These are phyloP conservation scores for Aphaenogaster floridana DNA, from an alignment of 1,140 invertebrate genomes.

Conservation along the genomic window DNA sequence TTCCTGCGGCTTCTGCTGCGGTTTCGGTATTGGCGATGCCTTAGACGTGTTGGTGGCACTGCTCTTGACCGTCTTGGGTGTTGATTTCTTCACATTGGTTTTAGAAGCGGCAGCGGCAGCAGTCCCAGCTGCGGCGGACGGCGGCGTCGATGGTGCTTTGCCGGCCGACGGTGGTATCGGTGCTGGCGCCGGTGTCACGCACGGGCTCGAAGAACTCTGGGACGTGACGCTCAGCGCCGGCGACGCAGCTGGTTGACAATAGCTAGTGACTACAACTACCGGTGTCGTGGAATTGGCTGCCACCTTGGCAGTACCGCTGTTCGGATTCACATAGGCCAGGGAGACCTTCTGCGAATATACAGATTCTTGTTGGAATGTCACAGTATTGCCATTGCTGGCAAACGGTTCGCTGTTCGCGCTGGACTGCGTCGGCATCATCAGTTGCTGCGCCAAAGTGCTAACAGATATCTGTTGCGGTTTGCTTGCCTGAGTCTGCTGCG, in stretches of 20 bases:
- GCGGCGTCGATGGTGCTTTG: constrained; percentile 80
- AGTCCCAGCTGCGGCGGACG: constrained; percentile 85
- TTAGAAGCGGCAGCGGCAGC: constrained; percentile 85
- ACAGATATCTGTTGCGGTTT: constrained; percentile 77
- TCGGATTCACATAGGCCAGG: constrained; percentile 86
- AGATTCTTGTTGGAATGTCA: constrained; percentile 81
- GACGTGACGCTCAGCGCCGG: constrained; percentile 89
- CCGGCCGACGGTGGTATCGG: constrained; percentile 80
- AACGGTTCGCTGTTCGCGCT: constrained; percentile 75
- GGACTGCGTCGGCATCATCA: constrained; percentile 83
- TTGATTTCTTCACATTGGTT: constrained; percentile 86
- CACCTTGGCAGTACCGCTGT: constrained; percentile 39
- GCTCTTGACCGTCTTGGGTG: constrained; percentile 88
- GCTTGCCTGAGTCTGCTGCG: constrained; percentile 76
- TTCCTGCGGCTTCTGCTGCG: constrained; percentile 92
- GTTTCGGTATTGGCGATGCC: constrained; percentile 89
- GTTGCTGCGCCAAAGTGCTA: constrained; percentile 80
- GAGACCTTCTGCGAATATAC: constrained; percentile 84
- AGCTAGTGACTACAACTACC: constrained; percentile 88
- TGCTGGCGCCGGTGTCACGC: constrained; percentile 87
- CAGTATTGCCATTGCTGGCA: constrained; percentile 78
- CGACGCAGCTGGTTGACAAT: constrained; percentile 89
- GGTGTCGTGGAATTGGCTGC: constrained; percentile 87
- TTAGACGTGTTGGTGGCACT: constrained; percentile 89
- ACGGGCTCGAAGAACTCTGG: constrained; percentile 89